Evolutionary conservation across 2,888 invertebrate species (phyloP).

Genomic region (Synanthedon formicaeformis): DNA sequence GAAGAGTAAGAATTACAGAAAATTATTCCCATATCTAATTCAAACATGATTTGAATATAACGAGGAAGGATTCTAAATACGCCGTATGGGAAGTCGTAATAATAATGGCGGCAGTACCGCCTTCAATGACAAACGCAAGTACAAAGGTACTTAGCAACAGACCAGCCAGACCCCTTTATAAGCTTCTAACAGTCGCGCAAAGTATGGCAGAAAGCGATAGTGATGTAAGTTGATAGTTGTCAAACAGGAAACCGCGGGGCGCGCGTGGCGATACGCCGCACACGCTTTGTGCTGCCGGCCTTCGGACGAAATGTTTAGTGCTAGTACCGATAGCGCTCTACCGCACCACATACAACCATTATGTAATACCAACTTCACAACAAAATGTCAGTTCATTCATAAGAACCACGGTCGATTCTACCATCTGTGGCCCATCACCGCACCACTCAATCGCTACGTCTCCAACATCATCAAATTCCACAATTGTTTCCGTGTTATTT

Average conservation of each 20-base stretch:
- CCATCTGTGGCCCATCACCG: conserved; percentile 31
- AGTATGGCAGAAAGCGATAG: conserved; percentile 66
- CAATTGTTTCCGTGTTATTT: conserved; percentile 20
- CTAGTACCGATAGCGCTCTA: conserved; percentile 27
- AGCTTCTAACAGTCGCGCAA: conserved; percentile 57
- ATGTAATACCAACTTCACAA: conserved; percentile 48
- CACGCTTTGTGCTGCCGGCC: conserved; percentile 57
- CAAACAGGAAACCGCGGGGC: conserved; percentile 66
- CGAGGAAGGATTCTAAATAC: conserved; percentile 41
- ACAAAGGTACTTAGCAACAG: conserved; percentile 55
- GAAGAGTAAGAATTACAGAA: conserved; percentile 6
- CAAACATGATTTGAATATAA: conserved; percentile 38
- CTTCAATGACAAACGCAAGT: conserved; percentile 47
- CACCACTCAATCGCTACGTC: conserved; percentile 16
- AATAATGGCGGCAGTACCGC: conserved; percentile 49
- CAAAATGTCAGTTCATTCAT: conserved; percentile 57
- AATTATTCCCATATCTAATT: conserved; percentile 22
- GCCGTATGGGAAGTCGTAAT: conserved; percentile 44
- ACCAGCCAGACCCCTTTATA: conserved; percentile 56
- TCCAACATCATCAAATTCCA: conserved; percentile 15
- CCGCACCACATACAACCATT: conserved; percentile 39
- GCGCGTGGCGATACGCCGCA: conserved; percentile 58
- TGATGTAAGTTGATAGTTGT: conserved; percentile 69
- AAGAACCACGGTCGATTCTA: conserved; percentile 33
- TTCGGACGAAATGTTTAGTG: conserved; percentile 55